A percentile compares a stretch with the other conserved stretches of the same genome.
phyloP scores from a whole-genome alignment of 2,113 vertebrate genomes.

The Excalfactoria chinensis region DNA sequence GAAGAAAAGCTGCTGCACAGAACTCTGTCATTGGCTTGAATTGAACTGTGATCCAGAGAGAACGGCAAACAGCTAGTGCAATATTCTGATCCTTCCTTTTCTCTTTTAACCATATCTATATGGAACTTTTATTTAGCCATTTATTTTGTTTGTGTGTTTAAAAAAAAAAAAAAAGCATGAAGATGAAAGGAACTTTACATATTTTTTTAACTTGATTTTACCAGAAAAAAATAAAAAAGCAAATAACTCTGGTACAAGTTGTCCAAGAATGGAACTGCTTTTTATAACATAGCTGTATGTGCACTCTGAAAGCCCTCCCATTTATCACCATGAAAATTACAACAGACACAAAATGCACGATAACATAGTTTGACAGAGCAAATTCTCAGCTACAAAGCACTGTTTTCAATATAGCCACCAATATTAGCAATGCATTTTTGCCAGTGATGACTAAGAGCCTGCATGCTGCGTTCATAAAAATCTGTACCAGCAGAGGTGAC shows the following conservation, averaged over 20 bases:
- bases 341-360: not conserved
- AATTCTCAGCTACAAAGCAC: not conserved
- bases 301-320: not conserved
- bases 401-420: not conserved
- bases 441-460: too few species aligned
- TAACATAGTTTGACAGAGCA: not conserved
- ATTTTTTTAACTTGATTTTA: slow-evolving; percentile 43
- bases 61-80: slow-evolving; percentile 10
- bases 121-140: not conserved
- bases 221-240: not conserved
- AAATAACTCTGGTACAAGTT: not conserved
- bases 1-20: not conserved
- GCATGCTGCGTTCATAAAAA: not conserved
- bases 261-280: not conserved
- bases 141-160: not conserved
- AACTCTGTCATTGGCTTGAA: not conserved
- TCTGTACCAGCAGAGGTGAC: not conserved
- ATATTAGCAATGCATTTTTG: not conserved
- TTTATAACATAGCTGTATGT: not conserved
- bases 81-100: not conserved
- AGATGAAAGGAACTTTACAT: slow-evolving; percentile 7
- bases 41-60: slow-evolving; percentile 12
- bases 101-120: not conserved
- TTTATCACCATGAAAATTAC: not conserved
- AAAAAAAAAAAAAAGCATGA: not conserved